These are phyloP conservation scores for Hyposmocoma kahamanoa DNA, from an alignment of 1,140 invertebrate species.

Conservation along the genomic window DNA sequence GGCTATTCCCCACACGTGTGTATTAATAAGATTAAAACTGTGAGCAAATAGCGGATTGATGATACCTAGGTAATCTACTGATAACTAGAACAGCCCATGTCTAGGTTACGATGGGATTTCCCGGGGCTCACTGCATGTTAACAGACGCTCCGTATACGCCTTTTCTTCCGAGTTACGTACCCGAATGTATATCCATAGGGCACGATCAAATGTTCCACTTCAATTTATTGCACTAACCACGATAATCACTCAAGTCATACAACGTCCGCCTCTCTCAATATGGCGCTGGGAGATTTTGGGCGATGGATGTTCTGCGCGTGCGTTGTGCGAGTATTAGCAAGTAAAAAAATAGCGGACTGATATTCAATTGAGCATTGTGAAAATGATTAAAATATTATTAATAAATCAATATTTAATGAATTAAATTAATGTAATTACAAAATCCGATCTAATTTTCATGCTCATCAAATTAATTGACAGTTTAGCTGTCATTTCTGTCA, in stretches of 20 bases:
- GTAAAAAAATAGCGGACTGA: slow-evolving; percentile 46
- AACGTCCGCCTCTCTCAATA: slow-evolving; percentile 75
- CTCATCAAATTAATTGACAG: slow-evolving; percentile 47
- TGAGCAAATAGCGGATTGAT: slow-evolving; percentile 72
- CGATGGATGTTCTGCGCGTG: slow-evolving; percentile 71
- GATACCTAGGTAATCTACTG: slow-evolving; percentile 73
- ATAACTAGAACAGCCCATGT: slow-evolving; percentile 74
- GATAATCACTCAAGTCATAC: slow-evolving; percentile 71
- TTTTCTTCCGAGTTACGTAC: slow-evolving; percentile 68
- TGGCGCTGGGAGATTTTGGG: slow-evolving; percentile 73
- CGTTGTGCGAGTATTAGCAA: slow-evolving; percentile 66
- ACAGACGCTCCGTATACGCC: slow-evolving; percentile 40
- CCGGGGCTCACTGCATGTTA: slow-evolving; percentile 31
- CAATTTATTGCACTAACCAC: slow-evolving; percentile 73
- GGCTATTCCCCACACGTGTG: slow-evolving; percentile 69
- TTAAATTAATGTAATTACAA: slow-evolving; percentile 34
- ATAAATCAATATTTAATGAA: slow-evolving; percentile 26
- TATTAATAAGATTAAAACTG: slow-evolving; percentile 74
- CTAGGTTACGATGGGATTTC: slow-evolving; percentile 71
- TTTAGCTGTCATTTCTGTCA: slow-evolving; percentile 18
- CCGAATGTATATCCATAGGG: slow-evolving; percentile 74
- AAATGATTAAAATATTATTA: slow-evolving; percentile 27
- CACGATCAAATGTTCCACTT: slow-evolving; percentile 70
- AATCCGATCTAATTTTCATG: slow-evolving; percentile 49
- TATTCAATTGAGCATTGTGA: slow-evolving; percentile 31